These are phyloP conservation scores for Poeciliopsis occidentalis DNA, from an alignment of 2,113 vertebrate genomes.

Conservation along the genomic window DNA sequence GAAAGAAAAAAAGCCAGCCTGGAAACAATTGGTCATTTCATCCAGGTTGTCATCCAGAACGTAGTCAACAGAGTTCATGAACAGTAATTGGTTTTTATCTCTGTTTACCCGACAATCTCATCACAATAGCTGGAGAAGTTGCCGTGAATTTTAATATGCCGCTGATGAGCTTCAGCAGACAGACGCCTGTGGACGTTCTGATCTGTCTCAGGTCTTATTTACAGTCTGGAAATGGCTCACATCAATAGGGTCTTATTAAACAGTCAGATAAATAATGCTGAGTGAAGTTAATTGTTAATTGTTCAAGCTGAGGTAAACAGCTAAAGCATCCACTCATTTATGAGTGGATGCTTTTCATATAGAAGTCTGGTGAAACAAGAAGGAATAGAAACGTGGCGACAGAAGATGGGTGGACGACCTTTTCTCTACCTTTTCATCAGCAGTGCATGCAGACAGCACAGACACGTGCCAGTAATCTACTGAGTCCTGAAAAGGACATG, in stretches of 20 bases:
- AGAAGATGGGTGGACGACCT: no score
- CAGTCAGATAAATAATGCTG: no score
- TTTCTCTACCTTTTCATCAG: no score
- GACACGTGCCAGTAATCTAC: no score
- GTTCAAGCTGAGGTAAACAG: no score
- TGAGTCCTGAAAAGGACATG: no score
- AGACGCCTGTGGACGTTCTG: neutral
- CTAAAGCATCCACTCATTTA: no score
- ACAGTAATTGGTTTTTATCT: slow-evolving; percentile 50
- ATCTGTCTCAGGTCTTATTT: slow-evolving; percentile 8
- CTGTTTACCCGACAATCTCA: slow-evolving; percentile 43
- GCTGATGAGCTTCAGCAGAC: slow-evolving; percentile 3
- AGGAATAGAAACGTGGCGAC: no score
- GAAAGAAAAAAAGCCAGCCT: neutral
- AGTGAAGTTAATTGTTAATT: no score
- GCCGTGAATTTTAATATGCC: slow-evolving; percentile 42
- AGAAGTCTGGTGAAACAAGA: no score
- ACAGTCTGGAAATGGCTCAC: neutral
- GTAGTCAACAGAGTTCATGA: slow-evolving; percentile 48
- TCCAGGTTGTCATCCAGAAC: slow-evolving; percentile 45
- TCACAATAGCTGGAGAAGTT: slow-evolving; percentile 2
- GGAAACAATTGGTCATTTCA: slow-evolving; percentile 26
- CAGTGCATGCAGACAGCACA: no score
- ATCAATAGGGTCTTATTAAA: neutral
- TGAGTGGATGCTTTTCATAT: no score